phyloP scores from a whole-genome alignment of 37 sponge, comb jelly and placozoan genomes.

The Theonella swinhoei region DNA sequence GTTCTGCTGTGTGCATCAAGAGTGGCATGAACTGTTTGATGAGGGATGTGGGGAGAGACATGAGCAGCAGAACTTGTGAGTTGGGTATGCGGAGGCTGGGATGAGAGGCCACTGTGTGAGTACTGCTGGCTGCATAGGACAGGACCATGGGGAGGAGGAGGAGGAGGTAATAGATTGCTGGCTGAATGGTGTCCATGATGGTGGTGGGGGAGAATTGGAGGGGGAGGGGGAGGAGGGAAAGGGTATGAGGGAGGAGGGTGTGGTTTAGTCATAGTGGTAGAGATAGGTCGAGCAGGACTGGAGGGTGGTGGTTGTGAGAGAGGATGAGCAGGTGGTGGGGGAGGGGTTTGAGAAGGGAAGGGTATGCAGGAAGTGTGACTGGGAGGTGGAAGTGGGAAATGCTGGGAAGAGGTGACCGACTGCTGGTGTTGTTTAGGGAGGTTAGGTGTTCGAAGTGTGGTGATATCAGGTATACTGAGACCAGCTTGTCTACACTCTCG shows the following conservation, averaged over 20 bases:
- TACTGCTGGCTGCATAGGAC: background rate
- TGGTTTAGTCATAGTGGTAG: background rate
- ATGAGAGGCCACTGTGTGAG: no score
- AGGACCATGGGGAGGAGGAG: background rate
- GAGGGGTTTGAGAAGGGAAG: constrained; percentile 7
- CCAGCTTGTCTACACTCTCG: constrained; percentile 48
- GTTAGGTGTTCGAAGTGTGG: background rate
- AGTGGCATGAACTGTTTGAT: background rate
- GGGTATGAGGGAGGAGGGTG: background rate
- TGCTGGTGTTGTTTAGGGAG: background rate
- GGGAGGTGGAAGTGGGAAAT: constrained; percentile 2
- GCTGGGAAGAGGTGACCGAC: background rate
- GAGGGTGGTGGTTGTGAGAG: background rate
- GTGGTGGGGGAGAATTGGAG: background rate
- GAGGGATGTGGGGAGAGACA: background rate
- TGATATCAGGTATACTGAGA: constrained; percentile 7
- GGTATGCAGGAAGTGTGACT: background rate
- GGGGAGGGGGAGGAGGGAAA: background rate
- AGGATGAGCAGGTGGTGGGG: constrained; percentile 5
- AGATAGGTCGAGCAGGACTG: background rate
- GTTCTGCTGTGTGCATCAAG: background rate
- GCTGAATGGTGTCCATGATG: background rate
- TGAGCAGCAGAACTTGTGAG: background rate
- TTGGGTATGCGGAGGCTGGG: background rate
- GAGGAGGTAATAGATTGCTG: background rate